Base-by-base conservation (phyloP, 2,888 invertebrate species). In the Actias luna region DNA sequence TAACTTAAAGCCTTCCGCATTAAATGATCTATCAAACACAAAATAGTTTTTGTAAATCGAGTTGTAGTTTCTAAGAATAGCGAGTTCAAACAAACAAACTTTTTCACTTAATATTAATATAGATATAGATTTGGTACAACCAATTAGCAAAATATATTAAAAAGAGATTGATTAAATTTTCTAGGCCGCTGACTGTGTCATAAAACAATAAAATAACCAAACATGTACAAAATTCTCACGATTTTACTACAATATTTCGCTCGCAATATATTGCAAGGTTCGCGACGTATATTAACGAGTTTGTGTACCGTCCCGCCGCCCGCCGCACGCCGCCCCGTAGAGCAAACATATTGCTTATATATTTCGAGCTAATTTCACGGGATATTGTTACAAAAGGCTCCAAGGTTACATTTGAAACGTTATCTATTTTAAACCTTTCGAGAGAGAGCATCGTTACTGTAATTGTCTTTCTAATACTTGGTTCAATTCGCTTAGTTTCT, bases 341-440 rank as follows among this genome's bases (percentile, higher is more conserved):
- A 73, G 84, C 79, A 77, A 80, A 84, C 81, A 82, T 80, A 84
- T 84, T 84, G 84, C 79, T 78, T 77, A 82, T 82, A 79, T 77
- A 81, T 82, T 77, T 73, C 70, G 33, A 60, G 60, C 58, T 60
- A 60, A 63, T 63, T 63, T 59, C 63, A 63, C 55, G 36, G 59
- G 50, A 59, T 63, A 63, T 63, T 63, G 63, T 63, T 39, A 25
- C 36, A 39, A 61, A 63, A 63, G 59, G 63, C 55, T 52, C 59
- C 59, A 59, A 63, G 55, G 29, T 55, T 63, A 55, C 63, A 58
- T 29, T 36, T 50, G 42, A 60, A 61, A 64, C 36, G 50, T 57
- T 58, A 65, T 61, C 64, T 63, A 58, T 59, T 50, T 29, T 55
- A 29, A 27, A 55, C 55, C 29, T 55, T 36, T 29, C 5, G 22